Conservation (phyloP, 1,140 invertebrate genomes). For the Zelostemma sp. region DNA sequence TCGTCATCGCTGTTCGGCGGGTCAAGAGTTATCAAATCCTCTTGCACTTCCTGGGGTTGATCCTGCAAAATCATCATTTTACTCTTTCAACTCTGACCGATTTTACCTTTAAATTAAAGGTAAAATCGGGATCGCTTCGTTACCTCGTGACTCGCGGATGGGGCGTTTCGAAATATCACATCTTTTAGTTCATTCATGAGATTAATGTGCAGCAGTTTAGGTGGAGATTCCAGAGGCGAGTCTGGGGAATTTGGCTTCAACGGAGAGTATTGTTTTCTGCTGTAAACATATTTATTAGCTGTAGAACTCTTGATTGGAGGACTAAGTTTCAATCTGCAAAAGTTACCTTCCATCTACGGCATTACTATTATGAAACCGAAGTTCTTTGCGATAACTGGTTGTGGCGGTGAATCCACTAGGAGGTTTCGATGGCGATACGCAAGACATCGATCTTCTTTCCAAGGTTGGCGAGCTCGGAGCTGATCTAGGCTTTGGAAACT, state of each 20-base stretch:
- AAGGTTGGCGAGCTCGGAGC: conserved; percentile 77
- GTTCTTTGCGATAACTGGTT: conserved; percentile 71
- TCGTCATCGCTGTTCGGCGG: conserved; percentile 73
- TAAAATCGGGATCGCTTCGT: conserved; percentile 14
- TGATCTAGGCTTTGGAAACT: conserved; percentile 72
- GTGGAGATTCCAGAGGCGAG: conserved; percentile 61
- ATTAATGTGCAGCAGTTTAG: conserved; percentile 72
- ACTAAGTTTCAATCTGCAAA: conserved; percentile 10
- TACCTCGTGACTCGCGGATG: conserved; percentile 72
- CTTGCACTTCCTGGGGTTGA: conserved; percentile 60
- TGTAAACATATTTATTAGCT: too few relatives aligned
- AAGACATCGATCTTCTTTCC: conserved; percentile 67
- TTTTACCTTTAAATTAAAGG: too few relatives aligned
- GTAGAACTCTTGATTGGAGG: too few relatives aligned
- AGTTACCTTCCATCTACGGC: conserved; percentile 65
- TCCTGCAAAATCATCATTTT: conserved; percentile 32
- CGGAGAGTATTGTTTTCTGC: conserved; percentile 70
- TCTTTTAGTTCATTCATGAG: conserved; percentile 78
- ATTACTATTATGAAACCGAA: conserved; percentile 61
- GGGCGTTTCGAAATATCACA: conserved; percentile 71
- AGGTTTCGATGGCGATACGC: conserved; percentile 64
- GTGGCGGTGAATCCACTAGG: conserved; percentile 64
- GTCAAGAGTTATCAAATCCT: conserved; percentile 74
- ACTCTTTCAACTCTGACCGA: too few relatives aligned
- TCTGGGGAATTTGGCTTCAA: conserved; percentile 71